A percentile compares a stretch with the other conserved stretches of the same genome.
phyloP scores from a whole-genome alignment of 2,888 invertebrate genomes.

The Smittia aterrima region DNA sequence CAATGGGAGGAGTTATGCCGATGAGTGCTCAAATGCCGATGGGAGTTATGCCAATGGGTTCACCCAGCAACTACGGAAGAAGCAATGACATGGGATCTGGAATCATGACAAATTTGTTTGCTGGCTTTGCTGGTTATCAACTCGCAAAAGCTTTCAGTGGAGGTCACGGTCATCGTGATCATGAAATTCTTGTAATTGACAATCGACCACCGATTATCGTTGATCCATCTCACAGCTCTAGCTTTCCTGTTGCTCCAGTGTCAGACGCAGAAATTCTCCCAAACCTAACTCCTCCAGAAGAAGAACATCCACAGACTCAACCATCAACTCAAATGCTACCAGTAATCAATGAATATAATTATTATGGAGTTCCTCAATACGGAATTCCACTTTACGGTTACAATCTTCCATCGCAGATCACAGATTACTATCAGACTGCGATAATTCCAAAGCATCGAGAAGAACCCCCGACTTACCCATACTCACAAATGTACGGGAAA shows the following conservation, averaged over 20 bases:
- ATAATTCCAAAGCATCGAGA: not conserved
- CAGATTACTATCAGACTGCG: slow-evolving; percentile 19
- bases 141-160: slow-evolving; percentile 32
- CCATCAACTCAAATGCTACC: not conserved
- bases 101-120: slow-evolving; percentile 35
- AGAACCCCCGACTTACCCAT: no score
- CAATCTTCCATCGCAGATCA: slow-evolving; percentile 26
- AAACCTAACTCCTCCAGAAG: not conserved
- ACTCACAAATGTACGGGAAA: no score
- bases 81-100: slow-evolving; percentile 14
- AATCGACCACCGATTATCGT: not conserved
- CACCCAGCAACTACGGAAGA: not conserved
- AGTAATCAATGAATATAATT: slow-evolving; percentile 30
- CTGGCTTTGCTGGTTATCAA: slow-evolving; percentile 29
- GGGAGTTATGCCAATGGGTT: not conserved
- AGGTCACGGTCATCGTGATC: not conserved
- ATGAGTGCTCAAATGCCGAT: not conserved
- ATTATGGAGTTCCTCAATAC: slow-evolving; percentile 19
- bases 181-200: slow-evolving; percentile 7
- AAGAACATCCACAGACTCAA: no score
- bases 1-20: no score
- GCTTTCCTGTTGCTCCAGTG: not conserved
- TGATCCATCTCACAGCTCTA: not conserved
- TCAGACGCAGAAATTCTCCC: not conserved
- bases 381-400: slow-evolving; percentile 26